Evolutionary conservation across 2,113 vertebrate genomes (phyloP), one percentile per base, ranked within the genome.

Genomic region (Oncorhynchus mykiss): DNA sequence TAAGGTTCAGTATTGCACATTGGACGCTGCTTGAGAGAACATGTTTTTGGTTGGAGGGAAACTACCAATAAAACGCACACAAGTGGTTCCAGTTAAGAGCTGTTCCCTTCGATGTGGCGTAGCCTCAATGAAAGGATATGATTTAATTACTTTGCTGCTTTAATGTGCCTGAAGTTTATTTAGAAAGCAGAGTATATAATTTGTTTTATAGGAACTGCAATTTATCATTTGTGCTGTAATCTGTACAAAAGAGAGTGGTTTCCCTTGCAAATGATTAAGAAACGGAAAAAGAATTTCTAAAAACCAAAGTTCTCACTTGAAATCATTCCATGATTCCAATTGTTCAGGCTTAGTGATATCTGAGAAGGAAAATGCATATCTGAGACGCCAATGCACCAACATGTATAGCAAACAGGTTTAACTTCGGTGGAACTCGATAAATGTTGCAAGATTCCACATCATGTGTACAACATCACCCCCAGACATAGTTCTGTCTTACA

Each of bases 71-170:
- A 93, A 93, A 91, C 79, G 82, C 89, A 88, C 89, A 92, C 91
- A 90, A 92, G 92, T 91, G 91, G 91, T 90, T 93, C 86, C 77
- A 91, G 90, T 93, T 92, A 92, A 82, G 88, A 87, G 84, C 86
- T 77, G 79, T 83, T 90, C 45, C 80, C 90, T 92, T 91, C 85
- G 86, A 92, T 93, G 92, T 93, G 91, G 91, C 80, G 83, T 86
- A 88, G 92, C 90, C 89, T 86, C 91, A 92, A 92, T 91, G 88
- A 92, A 89, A 93, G 89, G 88, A 92, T 92, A 92, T 92, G 91
- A 92, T 92, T 93, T 93, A 90, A 93, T 93, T 92, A 91, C 89
- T 91, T 89, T 92, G 86, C 83, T 88, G 82, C 87, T 91, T 93
- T 91, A 92, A 92, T 91, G 89, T 76, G 87, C 88, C 88, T 89